phyloP scores from a whole-genome alignment of 2,888 invertebrate genomes.

The Patella caerulea region DNA sequence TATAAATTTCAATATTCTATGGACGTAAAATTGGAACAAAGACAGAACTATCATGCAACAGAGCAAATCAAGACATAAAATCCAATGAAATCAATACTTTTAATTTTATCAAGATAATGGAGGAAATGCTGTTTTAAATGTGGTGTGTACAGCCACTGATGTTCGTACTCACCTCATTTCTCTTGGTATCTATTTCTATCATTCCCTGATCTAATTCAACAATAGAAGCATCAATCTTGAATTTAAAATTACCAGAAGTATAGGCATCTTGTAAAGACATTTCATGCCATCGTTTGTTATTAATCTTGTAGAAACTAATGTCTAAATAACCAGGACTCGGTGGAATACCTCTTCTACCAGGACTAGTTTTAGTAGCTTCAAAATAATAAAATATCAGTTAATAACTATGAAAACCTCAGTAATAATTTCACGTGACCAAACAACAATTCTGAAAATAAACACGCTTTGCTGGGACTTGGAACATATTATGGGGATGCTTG shows the following conservation, averaged over 20 bases:
- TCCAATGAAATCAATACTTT: too few species aligned
- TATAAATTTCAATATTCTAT: too few species aligned
- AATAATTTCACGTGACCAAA: neutral
- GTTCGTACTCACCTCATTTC: constrained; percentile 53
- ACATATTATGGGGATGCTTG: too few species aligned
- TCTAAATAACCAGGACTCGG: constrained; percentile 64
- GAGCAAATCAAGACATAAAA: too few species aligned
- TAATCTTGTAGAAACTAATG: constrained; percentile 58
- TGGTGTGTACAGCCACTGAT: too few species aligned
- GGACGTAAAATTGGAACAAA: too few species aligned
- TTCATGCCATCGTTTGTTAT: constrained; percentile 44
- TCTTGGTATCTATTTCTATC: constrained; percentile 48
- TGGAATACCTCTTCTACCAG: constrained; percentile 52
- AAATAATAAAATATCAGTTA: constrained; percentile 13
- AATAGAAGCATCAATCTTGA: constrained; percentile 45
- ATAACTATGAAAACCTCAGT: neutral
- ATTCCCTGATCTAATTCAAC: constrained; percentile 63
- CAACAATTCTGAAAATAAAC: neutral
- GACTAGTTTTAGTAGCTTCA: constrained; percentile 50
- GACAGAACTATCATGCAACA: too few species aligned
- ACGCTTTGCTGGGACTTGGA: too few species aligned
- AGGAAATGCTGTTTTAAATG: too few species aligned
- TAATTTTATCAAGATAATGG: too few species aligned
- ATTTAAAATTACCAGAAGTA: constrained; percentile 48
- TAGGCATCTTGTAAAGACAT: constrained; percentile 52